A percentile compares a stretch with the other conserved stretches of the same genome.
Evolutionary conservation across 2,888 invertebrate species (phyloP).

Genomic region (Nomada goodeniana): DNA sequence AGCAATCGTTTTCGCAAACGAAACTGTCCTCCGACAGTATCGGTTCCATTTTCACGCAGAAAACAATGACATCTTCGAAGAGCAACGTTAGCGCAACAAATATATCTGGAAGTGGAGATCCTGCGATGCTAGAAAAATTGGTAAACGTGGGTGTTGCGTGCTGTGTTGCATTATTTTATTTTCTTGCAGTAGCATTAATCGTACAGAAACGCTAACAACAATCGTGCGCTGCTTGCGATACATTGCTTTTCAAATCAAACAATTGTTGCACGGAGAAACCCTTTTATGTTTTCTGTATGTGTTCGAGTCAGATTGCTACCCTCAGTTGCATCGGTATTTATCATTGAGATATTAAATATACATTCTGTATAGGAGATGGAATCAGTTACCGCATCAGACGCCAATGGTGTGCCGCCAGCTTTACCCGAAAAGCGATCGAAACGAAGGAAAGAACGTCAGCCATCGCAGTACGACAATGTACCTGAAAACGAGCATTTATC

Average conservation of each 20-base stretch:
- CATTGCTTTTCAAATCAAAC: no score
- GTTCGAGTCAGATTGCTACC: no score
- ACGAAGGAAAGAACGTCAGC: slow-evolving; percentile 86
- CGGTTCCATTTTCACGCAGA: slow-evolving; percentile 79
- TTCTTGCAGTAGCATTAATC: not conserved
- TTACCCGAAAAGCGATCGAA: slow-evolving; percentile 87
- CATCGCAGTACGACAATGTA: slow-evolving; percentile 91
- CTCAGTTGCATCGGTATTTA: not conserved
- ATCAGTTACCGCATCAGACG: slow-evolving; percentile 71
- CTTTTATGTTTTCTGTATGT: no score
- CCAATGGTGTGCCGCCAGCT: slow-evolving; percentile 85
- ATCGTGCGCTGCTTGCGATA: not conserved
- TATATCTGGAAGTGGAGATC: slow-evolving; percentile 75
- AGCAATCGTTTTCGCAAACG: slow-evolving; percentile 79
- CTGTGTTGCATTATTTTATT: slow-evolving; percentile 35
- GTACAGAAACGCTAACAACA: not conserved
- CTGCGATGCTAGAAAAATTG: slow-evolving; percentile 80
- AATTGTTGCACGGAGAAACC: no score
- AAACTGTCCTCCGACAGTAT: slow-evolving; percentile 79
- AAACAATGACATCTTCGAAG: slow-evolving; percentile 78
- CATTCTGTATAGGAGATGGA: slow-evolving; percentile 77
- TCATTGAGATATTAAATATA: not conserved
- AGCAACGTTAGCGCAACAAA: slow-evolving; percentile 78
- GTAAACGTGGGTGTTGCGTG: slow-evolving; percentile 80
- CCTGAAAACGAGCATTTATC: slow-evolving; percentile 85